Percentiles rank a stretch among this genome's conserved stretches.
phyloP scores from a whole-genome alignment of 2,113 vertebrate species.

The Mola mola region DNA sequence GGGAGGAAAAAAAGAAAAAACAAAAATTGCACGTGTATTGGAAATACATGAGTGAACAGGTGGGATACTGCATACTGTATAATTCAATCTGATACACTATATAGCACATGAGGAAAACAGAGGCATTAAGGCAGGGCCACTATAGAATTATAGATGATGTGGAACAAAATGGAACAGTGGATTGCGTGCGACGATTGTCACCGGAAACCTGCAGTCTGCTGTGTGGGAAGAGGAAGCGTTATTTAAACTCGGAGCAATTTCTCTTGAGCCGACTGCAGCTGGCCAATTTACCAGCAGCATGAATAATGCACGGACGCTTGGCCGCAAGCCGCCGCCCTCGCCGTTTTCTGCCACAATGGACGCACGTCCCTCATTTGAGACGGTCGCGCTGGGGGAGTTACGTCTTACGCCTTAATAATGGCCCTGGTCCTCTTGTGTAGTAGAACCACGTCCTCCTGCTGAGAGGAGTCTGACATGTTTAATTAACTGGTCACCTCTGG shows the following conservation, averaged over 20 bases:
- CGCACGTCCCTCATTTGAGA: constrained; percentile 37
- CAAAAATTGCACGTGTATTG: constrained; percentile 34
- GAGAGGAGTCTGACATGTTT: constrained; percentile 48
- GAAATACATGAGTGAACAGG: constrained; percentile 59
- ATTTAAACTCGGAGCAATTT: constrained; percentile 56
- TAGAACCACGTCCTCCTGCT: neutral
- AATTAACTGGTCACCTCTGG: constrained; percentile 57
- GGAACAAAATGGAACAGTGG: constrained; percentile 57
- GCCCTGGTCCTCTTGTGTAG: neutral
- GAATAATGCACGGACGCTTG: constrained; percentile 70
- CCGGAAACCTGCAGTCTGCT: constrained; percentile 47
- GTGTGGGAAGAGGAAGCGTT: constrained; percentile 50
- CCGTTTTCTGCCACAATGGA: constrained; percentile 31
- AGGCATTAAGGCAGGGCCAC: constrained; percentile 20
- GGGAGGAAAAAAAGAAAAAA: neutral
- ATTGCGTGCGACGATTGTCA: constrained; percentile 27
- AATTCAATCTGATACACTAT: constrained; percentile 49
- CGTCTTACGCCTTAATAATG: constrained; percentile 30
- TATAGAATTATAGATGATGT: constrained; percentile 53
- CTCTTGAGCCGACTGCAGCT: constrained; percentile 66
- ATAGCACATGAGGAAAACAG: constrained; percentile 22
- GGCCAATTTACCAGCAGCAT: constrained; percentile 76
- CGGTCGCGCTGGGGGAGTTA: constrained; percentile 12
- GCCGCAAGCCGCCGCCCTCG: constrained; percentile 41
- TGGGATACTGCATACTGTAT: constrained; percentile 47